Evolutionary conservation across 2,888 invertebrate genomes (phyloP).

Genomic region (Stenchaetothrips biformis): DNA sequence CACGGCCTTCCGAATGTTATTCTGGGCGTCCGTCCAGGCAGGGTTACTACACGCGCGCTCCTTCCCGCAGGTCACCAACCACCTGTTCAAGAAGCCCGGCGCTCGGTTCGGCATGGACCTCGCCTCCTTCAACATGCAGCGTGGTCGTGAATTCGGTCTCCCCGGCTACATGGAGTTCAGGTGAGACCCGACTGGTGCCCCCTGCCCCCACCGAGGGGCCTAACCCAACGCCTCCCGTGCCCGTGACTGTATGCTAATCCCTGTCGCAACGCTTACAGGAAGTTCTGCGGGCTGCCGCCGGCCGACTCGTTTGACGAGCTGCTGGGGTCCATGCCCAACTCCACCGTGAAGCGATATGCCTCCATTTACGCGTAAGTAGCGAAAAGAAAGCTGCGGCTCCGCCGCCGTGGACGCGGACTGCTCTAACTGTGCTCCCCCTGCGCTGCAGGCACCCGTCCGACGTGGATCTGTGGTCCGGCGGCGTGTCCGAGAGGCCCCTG

Average conservation of each 20-base stretch:
- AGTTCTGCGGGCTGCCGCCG: conserved; percentile 80
- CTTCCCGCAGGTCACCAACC: conserved; percentile 77
- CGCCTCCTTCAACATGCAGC: conserved; percentile 88
- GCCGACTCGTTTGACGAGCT: conserved; percentile 74
- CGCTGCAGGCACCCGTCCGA: conserved; percentile 73
- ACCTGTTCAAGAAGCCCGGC: conserved; percentile 67
- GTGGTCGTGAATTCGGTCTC: conserved; percentile 85
- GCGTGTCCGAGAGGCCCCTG: conserved; percentile 83
- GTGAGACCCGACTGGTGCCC: conserved; percentile 40
- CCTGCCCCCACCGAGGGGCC: neutral
- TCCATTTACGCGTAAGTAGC: conserved; percentile 71
- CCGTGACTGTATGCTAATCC: conserved; percentile 17
- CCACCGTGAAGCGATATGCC: conserved; percentile 75
- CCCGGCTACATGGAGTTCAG: conserved; percentile 90
- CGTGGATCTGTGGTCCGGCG: conserved; percentile 92
- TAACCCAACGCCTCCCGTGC: neutral
- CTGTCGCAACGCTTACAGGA: conserved; percentile 48
- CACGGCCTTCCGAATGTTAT: neutral
- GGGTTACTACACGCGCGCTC: conserved; percentile 26
- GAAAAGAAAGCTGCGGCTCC: too few relatives aligned
- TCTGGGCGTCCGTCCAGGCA: neutral
- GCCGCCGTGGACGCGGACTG: neutral
- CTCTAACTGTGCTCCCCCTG: neutral
- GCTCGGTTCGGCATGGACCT: conserved; percentile 75
- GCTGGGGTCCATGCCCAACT: conserved; percentile 82